Evolutionary conservation across 2,113 vertebrate genomes (phyloP), one percentile per base, ranked within the genome.

Genomic region (Sinocyclocheilus grahami): DNA sequence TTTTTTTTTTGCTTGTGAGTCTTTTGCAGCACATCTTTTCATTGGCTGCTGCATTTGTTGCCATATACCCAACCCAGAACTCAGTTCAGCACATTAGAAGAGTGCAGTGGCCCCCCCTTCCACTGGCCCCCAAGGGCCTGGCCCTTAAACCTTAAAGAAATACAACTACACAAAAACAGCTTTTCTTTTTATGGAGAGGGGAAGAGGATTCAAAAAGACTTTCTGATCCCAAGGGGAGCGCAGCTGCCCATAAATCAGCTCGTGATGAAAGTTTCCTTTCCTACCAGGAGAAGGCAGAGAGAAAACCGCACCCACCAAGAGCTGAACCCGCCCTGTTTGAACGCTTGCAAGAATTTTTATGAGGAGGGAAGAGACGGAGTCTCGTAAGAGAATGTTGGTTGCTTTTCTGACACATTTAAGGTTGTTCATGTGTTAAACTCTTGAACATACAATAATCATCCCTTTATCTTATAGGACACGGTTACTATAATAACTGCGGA

Each of bases 251-350:
- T 95, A 95, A 95, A 95, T 95, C 94, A 95, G 85, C 78, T 85
- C 7, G 92, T 92, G 93, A 95, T 95, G 94, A 95, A 94, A 95
- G 94, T 93, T 95, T 91, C 89, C 92, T 93, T 93, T 92, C 93
- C 90, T 80, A 91, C 89, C 27, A 84, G 90, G 92, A 92, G 91
- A 91, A 93, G 90, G 91, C 90, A 90, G 65, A 94, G 91, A 93
- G 92, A 86, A 93, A 94, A 86, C 46, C 77, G 30, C 87, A 88
- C 76, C 77, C 77, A 80, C 72, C 75, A 78, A 83, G 83, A 76
- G 81, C 33, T 51, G 74, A 84, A 48, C 87, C 88, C 89, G 81
- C 89, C 87, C 89, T 82, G 84, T 89, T 89, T 83, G 82, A 89
- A 78, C 78, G 89, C 89, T 89, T 90, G 89, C 65, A 93, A 92